Conservation (phyloP, 2,113 vertebrate genomes). For the Hoplias malabaricus region DNA sequence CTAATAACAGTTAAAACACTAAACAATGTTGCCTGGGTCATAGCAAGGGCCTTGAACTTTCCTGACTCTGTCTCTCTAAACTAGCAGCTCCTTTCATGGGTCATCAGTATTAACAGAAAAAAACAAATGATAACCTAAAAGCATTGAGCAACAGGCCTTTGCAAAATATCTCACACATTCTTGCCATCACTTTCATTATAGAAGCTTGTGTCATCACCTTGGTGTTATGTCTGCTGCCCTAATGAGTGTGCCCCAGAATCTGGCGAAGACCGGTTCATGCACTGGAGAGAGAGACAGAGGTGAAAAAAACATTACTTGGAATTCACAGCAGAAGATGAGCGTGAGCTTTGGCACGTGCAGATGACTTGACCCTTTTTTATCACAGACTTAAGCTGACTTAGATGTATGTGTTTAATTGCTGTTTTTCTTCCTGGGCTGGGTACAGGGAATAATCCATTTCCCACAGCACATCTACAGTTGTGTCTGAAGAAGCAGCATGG, state of each 20-base stretch:
- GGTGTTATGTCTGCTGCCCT: constrained; percentile 25
- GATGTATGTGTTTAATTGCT: constrained; percentile 59
- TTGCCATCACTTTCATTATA: constrained; percentile 46
- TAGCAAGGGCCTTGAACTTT: background rate
- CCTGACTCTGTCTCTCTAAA: background rate
- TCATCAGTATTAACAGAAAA: background rate
- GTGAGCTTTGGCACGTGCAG: constrained; percentile 39
- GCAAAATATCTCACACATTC: constrained; percentile 53
- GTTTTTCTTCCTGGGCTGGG: constrained; percentile 36
- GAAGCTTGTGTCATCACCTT: constrained; percentile 10
- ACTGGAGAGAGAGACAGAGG: constrained; percentile 31
- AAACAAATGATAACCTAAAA: constrained; percentile 1
- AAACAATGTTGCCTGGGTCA: no score
- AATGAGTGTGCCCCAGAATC: constrained; percentile 35
- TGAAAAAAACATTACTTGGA: constrained; percentile 35
- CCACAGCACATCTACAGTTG: constrained; percentile 35
- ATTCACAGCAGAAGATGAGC: constrained; percentile 24
- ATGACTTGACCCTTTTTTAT: constrained; percentile 44
- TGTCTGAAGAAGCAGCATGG: constrained; percentile 58
- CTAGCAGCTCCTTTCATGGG: background rate
- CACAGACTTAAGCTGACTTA: constrained; percentile 25
- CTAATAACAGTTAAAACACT: no score
- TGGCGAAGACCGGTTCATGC: constrained; percentile 43
- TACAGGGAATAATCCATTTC: background rate
- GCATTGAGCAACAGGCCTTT: constrained; percentile 40